Base-by-base conservation (phyloP, 2,113 vertebrate species). In the Nansenia antarctica region DNA sequence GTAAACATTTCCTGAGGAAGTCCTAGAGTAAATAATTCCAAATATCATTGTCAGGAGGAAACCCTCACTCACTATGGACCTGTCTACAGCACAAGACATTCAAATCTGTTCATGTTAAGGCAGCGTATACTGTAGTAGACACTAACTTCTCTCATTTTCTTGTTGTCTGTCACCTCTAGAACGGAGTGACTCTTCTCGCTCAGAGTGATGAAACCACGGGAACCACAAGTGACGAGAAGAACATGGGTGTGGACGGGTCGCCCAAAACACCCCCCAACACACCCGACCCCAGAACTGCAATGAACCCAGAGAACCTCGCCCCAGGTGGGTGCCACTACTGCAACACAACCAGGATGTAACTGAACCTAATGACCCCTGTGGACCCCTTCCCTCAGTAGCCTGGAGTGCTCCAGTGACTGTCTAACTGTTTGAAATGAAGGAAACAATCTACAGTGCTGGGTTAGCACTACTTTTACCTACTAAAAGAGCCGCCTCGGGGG, bases 291-390 rank as follows among this genome's bases (percentile, higher is more conserved):
- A 85, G 76, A 54, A 88, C 82, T 27, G 90, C 87, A 55, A 89
- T 93, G 1, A 92, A 95, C 81, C 95, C 95, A 39, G 93, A 94
- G 60, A 93, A 64, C 69, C 96, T 98, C 1, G 96, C 96, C 29
- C 96, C 97, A 82, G 96, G 96, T 98, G 90, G 88, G 18, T 85
- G 52, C 34, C 18, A 18, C 39, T 5, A 42, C 39, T 42, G 39
- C 6, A 18, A 42, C 14, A 42, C 18, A 42, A 42, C 39, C 39
- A 15, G 12, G 39, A 11, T 42, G 12, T 5, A 42, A 42, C n/a
- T 42, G 39, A 42, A 11, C 39, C 14, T n/a, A 11, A 42, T 42
- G 37, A 42, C 37, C 37, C 37, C 5, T 42, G 9, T 49, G 45
- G 8, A n/a, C n/a, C n/a, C n/a, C n/a, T n/a, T n/a, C n/a, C n/a